Evolutionary conservation across 2,888 invertebrate genomes (phyloP).

Genomic region (Glyphotaelius pellucidus): DNA sequence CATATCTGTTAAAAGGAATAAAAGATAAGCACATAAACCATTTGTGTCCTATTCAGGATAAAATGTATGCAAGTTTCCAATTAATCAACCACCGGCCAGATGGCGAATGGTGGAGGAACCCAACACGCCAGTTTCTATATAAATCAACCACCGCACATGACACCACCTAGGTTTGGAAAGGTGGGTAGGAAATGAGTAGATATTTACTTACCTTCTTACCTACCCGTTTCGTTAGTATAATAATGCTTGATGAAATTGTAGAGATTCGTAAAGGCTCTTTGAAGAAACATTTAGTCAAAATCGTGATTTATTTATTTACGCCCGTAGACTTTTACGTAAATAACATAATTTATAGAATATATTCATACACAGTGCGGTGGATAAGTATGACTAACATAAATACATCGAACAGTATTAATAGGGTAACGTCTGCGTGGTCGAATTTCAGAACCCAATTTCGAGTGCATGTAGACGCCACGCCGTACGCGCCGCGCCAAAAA

Average conservation of each 20-base stretch:
- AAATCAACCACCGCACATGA: conserved; percentile 25
- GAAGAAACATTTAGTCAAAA: neutral
- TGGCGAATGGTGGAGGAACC: conserved; percentile 25
- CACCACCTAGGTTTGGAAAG: neutral
- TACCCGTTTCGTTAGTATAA: neutral
- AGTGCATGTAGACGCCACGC: too few species aligned
- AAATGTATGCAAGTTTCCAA: conserved; percentile 20
- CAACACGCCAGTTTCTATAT: conserved; percentile 4
- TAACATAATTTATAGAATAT: too few species aligned
- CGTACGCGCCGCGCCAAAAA: too few species aligned
- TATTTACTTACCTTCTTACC: neutral
- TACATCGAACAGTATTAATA: too few species aligned
- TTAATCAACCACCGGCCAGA: conserved; percentile 23
- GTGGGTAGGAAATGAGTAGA: neutral
- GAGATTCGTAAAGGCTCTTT: neutral
- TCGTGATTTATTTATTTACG: neutral
- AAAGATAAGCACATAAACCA: neutral
- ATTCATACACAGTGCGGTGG: too few species aligned
- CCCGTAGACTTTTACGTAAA: too few species aligned
- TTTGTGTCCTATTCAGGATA: conserved; percentile 1
- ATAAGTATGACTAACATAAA: too few species aligned
- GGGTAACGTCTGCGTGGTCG: too few species aligned
- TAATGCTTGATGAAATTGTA: neutral
- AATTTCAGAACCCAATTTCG: too few species aligned
- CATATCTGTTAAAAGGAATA: neutral